Evolutionary conservation across 2,113 vertebrate species (phyloP).

Genomic region (Oryzias celebensis): DNA sequence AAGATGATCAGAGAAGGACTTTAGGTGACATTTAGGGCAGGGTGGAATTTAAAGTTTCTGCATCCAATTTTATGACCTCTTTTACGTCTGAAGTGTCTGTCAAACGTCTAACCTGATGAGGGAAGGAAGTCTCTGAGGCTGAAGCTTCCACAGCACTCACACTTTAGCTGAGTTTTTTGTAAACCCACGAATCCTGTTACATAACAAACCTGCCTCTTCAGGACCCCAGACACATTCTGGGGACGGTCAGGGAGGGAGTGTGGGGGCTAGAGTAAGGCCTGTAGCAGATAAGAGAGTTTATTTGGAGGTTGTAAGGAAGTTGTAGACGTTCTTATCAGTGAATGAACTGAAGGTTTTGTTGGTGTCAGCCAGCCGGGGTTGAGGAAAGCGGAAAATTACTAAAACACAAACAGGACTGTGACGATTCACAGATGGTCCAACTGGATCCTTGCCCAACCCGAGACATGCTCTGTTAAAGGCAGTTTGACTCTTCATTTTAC

Average conservation of each 20-base stretch:
- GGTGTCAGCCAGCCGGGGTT: not conserved
- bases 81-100: not conserved
- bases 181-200: conserved; percentile 43
- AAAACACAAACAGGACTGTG: too few species aligned
- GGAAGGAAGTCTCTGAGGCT: not conserved
- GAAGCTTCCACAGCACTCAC: conserved; percentile 13
- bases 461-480: too few species aligned
- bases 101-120: conserved; percentile 8
- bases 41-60: too few species aligned
- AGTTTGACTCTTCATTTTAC: too few species aligned
- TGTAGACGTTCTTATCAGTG: conserved; percentile 41
- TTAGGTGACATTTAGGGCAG: too few species aligned
- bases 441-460: too few species aligned
- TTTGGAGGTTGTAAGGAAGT: conserved; percentile 28
- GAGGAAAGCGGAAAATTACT: not conserved
- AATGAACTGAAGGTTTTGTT: conserved; percentile 16
- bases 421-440: too few species aligned
- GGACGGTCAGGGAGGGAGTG: conserved; percentile 19
- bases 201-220: conserved; percentile 46
- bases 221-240: conserved; percentile 29
- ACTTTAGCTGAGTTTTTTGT: conserved; percentile 10
- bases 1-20: too few species aligned
- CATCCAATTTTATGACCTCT: not conserved
- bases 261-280: conserved; percentile 25
- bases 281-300: conserved; percentile 50